Conservation (phyloP, 2,888 invertebrate genomes). For the Saturnia japonica region DNA sequence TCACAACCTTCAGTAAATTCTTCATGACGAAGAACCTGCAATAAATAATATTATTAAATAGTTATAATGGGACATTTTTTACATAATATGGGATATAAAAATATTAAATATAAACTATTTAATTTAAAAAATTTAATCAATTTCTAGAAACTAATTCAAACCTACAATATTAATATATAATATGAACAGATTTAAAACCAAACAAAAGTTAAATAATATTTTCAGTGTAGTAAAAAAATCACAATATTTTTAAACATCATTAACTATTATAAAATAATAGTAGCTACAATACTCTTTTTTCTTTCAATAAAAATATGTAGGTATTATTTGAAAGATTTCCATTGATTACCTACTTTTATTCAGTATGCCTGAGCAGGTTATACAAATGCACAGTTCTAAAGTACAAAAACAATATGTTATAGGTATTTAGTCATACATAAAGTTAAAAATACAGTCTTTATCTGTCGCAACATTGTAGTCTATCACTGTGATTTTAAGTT, state of each 20-base stretch:
- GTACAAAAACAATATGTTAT: not conserved
- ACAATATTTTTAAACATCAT: too few relatives aligned
- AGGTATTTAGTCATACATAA: not conserved
- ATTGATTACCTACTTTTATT: not conserved
- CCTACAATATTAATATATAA: too few relatives aligned
- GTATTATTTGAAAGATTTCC: not conserved
- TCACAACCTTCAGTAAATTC: slow-evolving; percentile 98
- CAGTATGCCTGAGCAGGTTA: not conserved
- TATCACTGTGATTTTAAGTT: not conserved
- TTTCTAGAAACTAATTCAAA: too few relatives aligned
- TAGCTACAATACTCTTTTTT: too few relatives aligned
- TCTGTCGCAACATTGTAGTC: slow-evolving; percentile 16
- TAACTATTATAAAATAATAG: too few relatives aligned
- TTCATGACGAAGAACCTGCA: slow-evolving; percentile 95
- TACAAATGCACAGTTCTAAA: not conserved
- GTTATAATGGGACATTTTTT: not conserved
- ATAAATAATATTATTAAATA: slow-evolving; percentile 2
- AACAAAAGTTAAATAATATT: too few relatives aligned
- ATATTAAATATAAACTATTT: too few relatives aligned
- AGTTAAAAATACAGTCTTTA: not conserved
- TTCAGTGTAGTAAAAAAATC: too few relatives aligned
- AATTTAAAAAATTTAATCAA: too few relatives aligned
- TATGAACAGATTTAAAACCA: too few relatives aligned
- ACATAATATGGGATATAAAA: too few relatives aligned
- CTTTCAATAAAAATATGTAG: too few relatives aligned